Conservation (phyloP, 2,797 vertebrate genomes). For the Enoplosus armatus region DNA sequence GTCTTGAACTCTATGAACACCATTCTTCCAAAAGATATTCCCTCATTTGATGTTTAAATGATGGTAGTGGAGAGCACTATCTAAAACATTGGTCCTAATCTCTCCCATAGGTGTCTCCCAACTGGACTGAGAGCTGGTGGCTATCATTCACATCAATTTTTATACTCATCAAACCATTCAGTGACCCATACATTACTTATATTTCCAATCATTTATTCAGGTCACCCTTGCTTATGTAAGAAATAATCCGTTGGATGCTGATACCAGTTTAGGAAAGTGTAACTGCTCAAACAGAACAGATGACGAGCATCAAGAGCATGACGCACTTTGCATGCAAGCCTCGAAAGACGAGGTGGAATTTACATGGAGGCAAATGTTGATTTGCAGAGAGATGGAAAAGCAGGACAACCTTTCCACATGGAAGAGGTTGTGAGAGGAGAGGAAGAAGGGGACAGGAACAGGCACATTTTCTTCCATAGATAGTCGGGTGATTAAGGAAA, state of each 20-base stretch:
- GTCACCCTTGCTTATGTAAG: no score
- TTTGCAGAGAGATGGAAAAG: slow-evolving; percentile 21
- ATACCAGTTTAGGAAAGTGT: background rate
- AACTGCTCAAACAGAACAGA: slow-evolving; percentile 3
- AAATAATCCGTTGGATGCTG: background rate
- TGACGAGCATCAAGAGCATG: background rate
- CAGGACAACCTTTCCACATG: background rate
- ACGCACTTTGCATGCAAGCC: slow-evolving; percentile 54
- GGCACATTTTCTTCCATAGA: slow-evolving; percentile 69
- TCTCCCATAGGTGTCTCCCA: background rate
- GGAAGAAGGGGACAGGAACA: slow-evolving; percentile 65
- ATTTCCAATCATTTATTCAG: background rate
- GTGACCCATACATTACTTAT: background rate
- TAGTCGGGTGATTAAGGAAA: slow-evolving; percentile 77
- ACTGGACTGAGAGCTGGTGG: background rate
- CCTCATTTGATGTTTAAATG: background rate
- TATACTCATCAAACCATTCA: background rate
- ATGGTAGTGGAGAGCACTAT: background rate
- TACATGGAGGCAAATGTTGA: slow-evolving; percentile 60
- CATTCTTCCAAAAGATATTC: background rate
- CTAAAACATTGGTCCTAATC: background rate
- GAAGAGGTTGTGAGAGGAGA: slow-evolving; percentile 5
- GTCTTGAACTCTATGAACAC: background rate
- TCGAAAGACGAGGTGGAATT: slow-evolving; percentile 36
- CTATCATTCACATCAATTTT: background rate